Conservation (phyloP, 2,888 invertebrate species). For the Eristalinus aeneus region DNA sequence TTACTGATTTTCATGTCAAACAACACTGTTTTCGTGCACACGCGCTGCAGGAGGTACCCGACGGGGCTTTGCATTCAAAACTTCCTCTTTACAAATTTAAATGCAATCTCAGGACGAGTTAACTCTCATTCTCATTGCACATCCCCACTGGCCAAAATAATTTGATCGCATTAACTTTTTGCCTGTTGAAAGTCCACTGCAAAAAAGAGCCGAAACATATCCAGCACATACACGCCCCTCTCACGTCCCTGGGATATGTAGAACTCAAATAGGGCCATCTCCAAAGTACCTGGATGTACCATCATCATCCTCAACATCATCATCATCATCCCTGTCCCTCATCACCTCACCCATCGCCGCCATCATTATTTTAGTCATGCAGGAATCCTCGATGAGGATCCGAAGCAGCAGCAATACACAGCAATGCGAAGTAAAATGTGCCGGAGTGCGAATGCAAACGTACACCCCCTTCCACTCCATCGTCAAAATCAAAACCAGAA, state of each 20-base stretch:
- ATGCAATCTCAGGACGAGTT: constrained; percentile 26
- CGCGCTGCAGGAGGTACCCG: background rate
- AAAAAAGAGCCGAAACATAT: constrained; percentile 6
- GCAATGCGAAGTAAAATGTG: constrained; percentile 1
- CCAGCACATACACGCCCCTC: constrained; percentile 35
- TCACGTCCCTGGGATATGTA: background rate
- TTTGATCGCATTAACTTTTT: constrained; percentile 46
- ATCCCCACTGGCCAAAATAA: constrained; percentile 43
- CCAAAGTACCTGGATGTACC: constrained; percentile 37
- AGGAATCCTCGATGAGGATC: constrained; percentile 48
- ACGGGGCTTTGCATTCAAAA: background rate
- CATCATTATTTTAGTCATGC: constrained; percentile 61
- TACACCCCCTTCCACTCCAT: background rate
- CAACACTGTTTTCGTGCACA: background rate
- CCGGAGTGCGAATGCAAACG: too few species aligned
- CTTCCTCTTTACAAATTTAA: background rate
- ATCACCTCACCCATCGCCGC: constrained; percentile 2
- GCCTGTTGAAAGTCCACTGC: background rate
- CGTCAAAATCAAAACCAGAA: background rate
- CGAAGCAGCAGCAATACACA: constrained; percentile 22
- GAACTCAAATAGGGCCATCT: constrained; percentile 25
- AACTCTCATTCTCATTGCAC: constrained; percentile 51
- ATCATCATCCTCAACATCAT: constrained; percentile 39
- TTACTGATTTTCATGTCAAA: too few species aligned
- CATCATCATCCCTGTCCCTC: constrained; percentile 37